A percentile compares a stretch with the other conserved stretches of the same genome.
Conservation (phyloP, 2,113 vertebrate species). For the Mormyrus lacerda region DNA sequence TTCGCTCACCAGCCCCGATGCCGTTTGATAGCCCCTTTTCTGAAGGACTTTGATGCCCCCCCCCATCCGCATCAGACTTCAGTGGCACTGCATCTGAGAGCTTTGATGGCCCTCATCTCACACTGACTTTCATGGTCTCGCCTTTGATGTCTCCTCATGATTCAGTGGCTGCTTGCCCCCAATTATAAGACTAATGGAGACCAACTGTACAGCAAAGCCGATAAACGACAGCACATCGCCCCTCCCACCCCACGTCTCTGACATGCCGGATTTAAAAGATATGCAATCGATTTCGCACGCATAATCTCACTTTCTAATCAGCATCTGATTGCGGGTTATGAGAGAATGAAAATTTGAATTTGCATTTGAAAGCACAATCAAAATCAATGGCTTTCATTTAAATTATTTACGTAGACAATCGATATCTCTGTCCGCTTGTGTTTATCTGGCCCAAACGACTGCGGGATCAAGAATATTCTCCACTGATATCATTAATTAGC, state of each 20-base stretch:
- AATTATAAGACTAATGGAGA: constrained; percentile 14
- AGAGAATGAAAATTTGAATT: constrained; percentile 31
- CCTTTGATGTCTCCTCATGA: neutral
- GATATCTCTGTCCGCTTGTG: constrained; percentile 15
- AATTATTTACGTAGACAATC: constrained; percentile 40
- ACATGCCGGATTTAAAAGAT: neutral
- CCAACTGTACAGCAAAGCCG: constrained; percentile 10
- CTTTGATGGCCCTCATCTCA: constrained; percentile 6
- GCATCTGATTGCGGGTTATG: constrained; percentile 1
- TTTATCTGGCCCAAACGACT: neutral
- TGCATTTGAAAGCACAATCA: constrained; percentile 46
- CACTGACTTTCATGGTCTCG: neutral
- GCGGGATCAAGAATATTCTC: constrained; percentile 20
- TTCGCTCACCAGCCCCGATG: neutral
- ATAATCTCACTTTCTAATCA: constrained; percentile 17
- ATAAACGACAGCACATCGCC: neutral
- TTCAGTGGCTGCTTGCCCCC: constrained; percentile 4
- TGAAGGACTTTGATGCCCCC: neutral
- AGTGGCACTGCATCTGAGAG: constrained; percentile 1
- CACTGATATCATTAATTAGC: constrained; percentile 32
- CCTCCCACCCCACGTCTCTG: neutral
- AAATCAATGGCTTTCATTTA: constrained; percentile 28
- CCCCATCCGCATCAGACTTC: neutral
- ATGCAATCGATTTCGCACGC: neutral
- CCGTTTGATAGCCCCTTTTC: neutral